phyloP scores from a whole-genome alignment of 1,140 invertebrate species.

The Propsilocerus akamusi region DNA sequence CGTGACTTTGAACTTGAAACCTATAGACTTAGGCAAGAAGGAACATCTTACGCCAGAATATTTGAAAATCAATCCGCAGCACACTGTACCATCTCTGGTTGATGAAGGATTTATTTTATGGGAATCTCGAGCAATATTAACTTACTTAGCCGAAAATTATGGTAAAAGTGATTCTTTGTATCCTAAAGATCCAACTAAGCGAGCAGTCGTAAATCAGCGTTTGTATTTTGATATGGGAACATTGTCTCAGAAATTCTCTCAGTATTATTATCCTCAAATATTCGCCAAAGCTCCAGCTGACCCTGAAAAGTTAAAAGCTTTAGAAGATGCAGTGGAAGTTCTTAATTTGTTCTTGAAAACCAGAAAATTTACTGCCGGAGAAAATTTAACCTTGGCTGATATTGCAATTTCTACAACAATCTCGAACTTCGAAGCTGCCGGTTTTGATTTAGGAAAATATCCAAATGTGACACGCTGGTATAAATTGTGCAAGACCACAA shows the following conservation, averaged over 20 bases:
- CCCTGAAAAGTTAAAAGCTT: conserved; percentile 38
- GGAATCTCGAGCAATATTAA: conserved; percentile 53
- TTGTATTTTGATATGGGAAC: conserved; percentile 54
- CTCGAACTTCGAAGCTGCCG: conserved; percentile 42
- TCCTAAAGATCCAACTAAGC: conserved; percentile 42
- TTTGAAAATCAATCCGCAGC: conserved; percentile 26
- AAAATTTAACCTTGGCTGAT: conserved; percentile 54
- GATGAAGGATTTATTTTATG: conserved; percentile 43
- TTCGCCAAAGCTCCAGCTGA: conserved; percentile 42
- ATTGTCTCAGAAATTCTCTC: conserved; percentile 37
- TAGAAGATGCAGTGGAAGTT: conserved; percentile 38
- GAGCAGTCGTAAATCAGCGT: conserved; percentile 50
- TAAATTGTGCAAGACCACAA: conserved; percentile 40
- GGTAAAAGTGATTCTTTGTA: conserved; percentile 46
- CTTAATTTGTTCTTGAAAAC: conserved; percentile 47
- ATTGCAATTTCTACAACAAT: conserved; percentile 36
- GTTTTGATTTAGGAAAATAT: conserved; percentile 44
- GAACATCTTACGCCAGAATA: conserved; percentile 51
- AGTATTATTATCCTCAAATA: conserved; percentile 49
- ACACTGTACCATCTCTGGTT: conserved; percentile 44
- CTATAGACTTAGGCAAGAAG: conserved; percentile 35
- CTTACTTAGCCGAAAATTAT: conserved; percentile 48
- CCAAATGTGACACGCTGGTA: conserved; percentile 52
- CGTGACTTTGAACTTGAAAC: conserved; percentile 48
- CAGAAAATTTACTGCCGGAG: conserved; percentile 41